A percentile compares a stretch with the other conserved stretches of the same genome.
phyloP scores from a whole-genome alignment of 2,797 vertebrate genomes.

The Micromesistius poutassou region DNA sequence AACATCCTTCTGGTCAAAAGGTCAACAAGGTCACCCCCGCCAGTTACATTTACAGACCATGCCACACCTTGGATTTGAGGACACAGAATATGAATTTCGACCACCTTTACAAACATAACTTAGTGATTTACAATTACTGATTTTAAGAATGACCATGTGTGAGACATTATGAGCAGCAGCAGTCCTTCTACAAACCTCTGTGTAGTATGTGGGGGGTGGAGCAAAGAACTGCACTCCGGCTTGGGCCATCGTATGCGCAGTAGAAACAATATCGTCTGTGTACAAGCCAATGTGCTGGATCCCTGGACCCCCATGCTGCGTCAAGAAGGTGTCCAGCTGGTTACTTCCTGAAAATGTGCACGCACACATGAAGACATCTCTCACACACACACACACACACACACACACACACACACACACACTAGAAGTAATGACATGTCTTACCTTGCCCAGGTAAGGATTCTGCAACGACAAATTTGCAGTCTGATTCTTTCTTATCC shows the following conservation, averaged over 20 bases:
- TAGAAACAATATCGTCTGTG: conserved; percentile 78
- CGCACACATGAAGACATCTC: not conserved
- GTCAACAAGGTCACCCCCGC: too few species aligned
- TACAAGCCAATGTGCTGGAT: conserved; percentile 88
- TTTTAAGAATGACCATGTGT: not conserved
- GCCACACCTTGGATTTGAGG: too few species aligned
- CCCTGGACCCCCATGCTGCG: conserved; percentile 79
- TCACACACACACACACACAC: not conserved
- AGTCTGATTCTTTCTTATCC: conserved; percentile 62
- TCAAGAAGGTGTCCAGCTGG: conserved; percentile 86
- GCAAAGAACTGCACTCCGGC: conserved; percentile 78
- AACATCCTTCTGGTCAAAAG: too few species aligned
- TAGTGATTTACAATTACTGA: too few species aligned
- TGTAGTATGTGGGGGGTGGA: conserved; percentile 85
- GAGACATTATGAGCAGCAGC: not conserved
- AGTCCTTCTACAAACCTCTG: conserved; percentile 58
- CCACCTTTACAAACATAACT: too few species aligned
- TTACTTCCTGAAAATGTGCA: conserved; percentile 62
- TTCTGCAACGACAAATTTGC: conserved; percentile 88
- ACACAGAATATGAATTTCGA: too few species aligned
- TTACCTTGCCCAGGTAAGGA: conserved; percentile 76
- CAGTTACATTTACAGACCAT: too few species aligned
- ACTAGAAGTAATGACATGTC: not conserved
- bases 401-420: not conserved
- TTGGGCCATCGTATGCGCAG: conserved; percentile 65